These are phyloP conservation scores for Mythimna ferrago DNA, from an alignment of 2,888 invertebrate genomes.

Conservation along the genomic window DNA sequence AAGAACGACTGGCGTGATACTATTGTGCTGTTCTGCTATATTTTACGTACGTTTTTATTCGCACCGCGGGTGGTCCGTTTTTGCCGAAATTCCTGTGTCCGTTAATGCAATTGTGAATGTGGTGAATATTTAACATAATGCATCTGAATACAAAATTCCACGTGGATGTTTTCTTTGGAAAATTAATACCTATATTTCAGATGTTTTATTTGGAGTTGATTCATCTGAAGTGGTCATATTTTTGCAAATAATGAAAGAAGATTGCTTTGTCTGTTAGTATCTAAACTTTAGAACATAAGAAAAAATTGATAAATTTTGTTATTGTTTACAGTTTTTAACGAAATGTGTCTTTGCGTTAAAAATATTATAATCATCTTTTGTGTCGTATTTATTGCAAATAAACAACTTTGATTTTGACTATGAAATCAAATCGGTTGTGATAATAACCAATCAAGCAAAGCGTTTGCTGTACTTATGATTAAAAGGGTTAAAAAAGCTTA, in stretches of 20 bases:
- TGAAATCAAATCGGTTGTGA: too few species aligned
- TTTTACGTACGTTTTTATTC: conserved; percentile 62
- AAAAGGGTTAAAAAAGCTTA: too few species aligned
- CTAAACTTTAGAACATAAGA: too few species aligned
- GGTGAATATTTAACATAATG: conserved; percentile 53
- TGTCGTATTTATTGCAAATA: too few species aligned
- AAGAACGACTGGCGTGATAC: conserved; percentile 74
- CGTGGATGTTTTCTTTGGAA: conserved; percentile 28
- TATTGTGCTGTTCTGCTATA: conserved; percentile 68
- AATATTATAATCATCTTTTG: too few species aligned
- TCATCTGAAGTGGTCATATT: neutral
- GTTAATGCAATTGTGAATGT: conserved; percentile 49
- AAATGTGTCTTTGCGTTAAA: too few species aligned
- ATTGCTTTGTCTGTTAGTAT: too few species aligned
- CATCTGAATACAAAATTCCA: conserved; percentile 35
- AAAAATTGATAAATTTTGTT: too few species aligned
- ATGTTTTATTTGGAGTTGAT: neutral
- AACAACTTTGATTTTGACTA: too few species aligned
- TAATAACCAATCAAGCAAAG: too few species aligned
- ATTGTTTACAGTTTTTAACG: too few species aligned
- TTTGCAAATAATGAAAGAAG: neutral
- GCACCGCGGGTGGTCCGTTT: conserved; percentile 66
- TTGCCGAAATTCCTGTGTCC: conserved; percentile 59
- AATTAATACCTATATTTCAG: conserved; percentile 1
- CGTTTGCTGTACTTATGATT: too few species aligned